Conservation (phyloP, 2,888 invertebrate species). For the Stenoptilia bipunctidactyla region DNA sequence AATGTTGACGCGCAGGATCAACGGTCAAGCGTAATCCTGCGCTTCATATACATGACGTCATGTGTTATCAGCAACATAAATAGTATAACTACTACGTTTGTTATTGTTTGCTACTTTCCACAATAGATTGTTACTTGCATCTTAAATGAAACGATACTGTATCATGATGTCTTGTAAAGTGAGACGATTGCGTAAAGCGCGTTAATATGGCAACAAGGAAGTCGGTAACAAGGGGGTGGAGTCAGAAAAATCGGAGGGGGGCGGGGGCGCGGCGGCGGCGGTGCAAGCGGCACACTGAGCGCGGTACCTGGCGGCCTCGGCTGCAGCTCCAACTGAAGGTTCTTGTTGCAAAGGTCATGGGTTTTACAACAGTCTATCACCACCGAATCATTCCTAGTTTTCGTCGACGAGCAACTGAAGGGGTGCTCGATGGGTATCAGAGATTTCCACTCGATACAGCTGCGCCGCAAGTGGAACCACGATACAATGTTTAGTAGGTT, state of each 20-base stretch:
- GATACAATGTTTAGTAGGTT: slow-evolving; percentile 72
- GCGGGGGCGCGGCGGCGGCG: slow-evolving; percentile 29
- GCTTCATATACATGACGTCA: too few relatives aligned
- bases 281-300: slow-evolving; percentile 35
- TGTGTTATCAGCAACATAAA: too few relatives aligned
- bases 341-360: slow-evolving; percentile 80
- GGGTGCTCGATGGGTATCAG: slow-evolving; percentile 85
- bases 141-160: too few relatives aligned
- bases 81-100: too few relatives aligned
- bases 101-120: too few relatives aligned
- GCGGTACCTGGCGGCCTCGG: slow-evolving; percentile 77
- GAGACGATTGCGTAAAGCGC: neutral
- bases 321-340: slow-evolving; percentile 77
- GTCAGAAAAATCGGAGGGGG: slow-evolving; percentile 18
- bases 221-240: neutral
- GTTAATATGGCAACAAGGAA: neutral
- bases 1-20: neutral
- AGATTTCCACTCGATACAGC: slow-evolving; percentile 82
- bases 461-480: slow-evolving; percentile 71
- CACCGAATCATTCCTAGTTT: slow-evolving; percentile 81
- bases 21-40: too few relatives aligned
- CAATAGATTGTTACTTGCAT: too few relatives aligned
- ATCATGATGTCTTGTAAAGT: neutral
- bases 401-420: slow-evolving; percentile 84
- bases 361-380: slow-evolving; percentile 86